These are phyloP conservation scores for Chlorospingus semifuscus DNA, from an alignment of 2,797 vertebrate genomes.

Conservation along the genomic window DNA sequence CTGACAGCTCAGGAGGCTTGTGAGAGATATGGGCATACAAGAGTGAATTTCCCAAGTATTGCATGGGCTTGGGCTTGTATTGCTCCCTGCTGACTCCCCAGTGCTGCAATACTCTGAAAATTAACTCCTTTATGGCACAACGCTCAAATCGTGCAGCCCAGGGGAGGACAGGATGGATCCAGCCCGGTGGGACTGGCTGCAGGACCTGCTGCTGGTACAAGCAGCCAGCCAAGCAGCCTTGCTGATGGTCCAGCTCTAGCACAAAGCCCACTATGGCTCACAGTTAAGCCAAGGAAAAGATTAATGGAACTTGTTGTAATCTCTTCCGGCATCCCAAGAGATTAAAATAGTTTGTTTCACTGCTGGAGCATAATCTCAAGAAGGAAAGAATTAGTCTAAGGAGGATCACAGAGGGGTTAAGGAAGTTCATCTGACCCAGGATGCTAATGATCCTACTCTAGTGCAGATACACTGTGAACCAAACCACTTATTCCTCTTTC, in stretches of 20 bases:
- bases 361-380: conserved; percentile 26
- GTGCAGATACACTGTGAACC: background rate
- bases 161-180: background rate
- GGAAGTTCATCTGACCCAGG: background rate
- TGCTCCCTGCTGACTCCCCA: conserved; percentile 23
- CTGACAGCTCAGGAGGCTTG: conserved; percentile 27
- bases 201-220: background rate
- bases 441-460: background rate
- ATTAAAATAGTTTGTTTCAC: conserved; percentile 59
- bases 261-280: background rate
- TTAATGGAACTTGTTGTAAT: conserved; percentile 34
- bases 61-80: conserved; percentile 9
- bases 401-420: background rate
- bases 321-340: background rate
- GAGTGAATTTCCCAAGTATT: conserved; percentile 27
- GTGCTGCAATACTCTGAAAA: background rate
- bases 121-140: background rate
- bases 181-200: background rate
- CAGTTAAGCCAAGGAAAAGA: conserved; percentile 2
- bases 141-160: accelerated
- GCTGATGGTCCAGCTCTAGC: background rate
- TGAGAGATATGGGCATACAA: background rate
- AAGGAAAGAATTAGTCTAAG: conserved; percentile 14
- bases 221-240: background rate
- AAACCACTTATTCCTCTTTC: background rate